These are phyloP conservation scores for Villa cingulata DNA, from an alignment of 2,888 invertebrate genomes.

Conservation along the genomic window DNA sequence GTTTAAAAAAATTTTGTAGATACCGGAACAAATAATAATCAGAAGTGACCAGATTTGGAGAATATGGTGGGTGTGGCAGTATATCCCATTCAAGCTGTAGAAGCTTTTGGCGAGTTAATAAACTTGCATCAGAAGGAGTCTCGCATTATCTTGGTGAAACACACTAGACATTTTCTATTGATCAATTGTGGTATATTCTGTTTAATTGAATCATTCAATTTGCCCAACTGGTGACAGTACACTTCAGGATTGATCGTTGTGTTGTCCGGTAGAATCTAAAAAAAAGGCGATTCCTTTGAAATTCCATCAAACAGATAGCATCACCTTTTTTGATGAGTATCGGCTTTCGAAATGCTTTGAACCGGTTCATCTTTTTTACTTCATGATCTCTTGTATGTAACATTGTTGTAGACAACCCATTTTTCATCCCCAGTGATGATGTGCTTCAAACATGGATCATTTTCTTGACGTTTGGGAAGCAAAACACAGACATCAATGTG, in stretches of 20 bases:
- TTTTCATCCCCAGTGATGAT: not conserved
- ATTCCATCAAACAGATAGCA: slow-evolving; percentile 18
- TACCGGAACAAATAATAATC: not conserved
- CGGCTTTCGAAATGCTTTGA: not conserved
- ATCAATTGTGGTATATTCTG: not conserved
- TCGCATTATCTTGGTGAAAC: not conserved
- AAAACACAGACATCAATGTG: not conserved
- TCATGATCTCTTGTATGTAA: not conserved
- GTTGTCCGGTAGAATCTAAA: slow-evolving; percentile 13
- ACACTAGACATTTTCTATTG: not conserved
- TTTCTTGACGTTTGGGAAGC: not conserved
- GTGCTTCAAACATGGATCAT: not conserved
- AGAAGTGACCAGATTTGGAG: not conserved
- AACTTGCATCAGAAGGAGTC: slow-evolving; percentile 8
- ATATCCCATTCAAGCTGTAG: slow-evolving; percentile 16
- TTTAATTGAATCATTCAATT: slow-evolving; percentile 9
- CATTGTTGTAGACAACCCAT: not conserved
- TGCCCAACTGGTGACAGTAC: slow-evolving; percentile 15
- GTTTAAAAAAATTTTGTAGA: too few relatives aligned
- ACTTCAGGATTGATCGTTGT: slow-evolving; percentile 13
- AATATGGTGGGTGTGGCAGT: not conserved
- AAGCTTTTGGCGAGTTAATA: slow-evolving; percentile 15
- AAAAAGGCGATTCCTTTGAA: slow-evolving; percentile 15
- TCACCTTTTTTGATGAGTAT: slow-evolving; percentile 9
- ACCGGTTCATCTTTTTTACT: not conserved